A percentile compares a stretch with the other conserved stretches of the same genome.
Conservation (phyloP, 2,888 invertebrate genomes). For the Chymomyza fuscimana region DNA sequence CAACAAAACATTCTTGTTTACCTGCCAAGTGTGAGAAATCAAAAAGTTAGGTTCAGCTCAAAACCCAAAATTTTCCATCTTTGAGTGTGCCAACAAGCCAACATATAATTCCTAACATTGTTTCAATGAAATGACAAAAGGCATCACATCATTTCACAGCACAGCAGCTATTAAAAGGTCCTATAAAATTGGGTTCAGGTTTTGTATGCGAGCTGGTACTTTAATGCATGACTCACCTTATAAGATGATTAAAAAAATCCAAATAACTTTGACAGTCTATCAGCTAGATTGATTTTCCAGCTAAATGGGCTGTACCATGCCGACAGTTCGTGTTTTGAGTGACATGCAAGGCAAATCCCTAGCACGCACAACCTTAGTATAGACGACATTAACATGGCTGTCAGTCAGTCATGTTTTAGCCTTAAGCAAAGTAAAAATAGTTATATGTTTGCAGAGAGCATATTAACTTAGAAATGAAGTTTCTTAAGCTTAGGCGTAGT, state of each 20-base stretch:
- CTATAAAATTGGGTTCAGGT: neutral
- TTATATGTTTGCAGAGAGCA: neutral
- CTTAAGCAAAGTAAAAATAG: neutral
- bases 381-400: conserved; percentile 1
- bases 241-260: neutral
- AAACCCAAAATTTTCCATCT: neutral
- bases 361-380: neutral
- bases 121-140: conserved; percentile 6
- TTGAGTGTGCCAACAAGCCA: no score
- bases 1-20: conserved; percentile 42
- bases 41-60: conserved; percentile 14
- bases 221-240: conserved; percentile 1
- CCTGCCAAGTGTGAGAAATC: conserved; percentile 57
- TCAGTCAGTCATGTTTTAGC: neutral
- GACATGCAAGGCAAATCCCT: neutral
- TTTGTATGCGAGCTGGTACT: neutral
- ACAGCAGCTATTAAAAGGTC: neutral
- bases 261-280: neutral
- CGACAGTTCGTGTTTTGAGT: neutral
- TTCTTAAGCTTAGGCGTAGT: neutral
- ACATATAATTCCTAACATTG: neutral
- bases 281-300: conserved; percentile 3
- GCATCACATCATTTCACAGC: neutral
- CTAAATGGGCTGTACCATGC: neutral
- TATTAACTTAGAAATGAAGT: neutral